Percentiles rank a stretch among this genome's conserved stretches.
Evolutionary conservation across 2,797 vertebrate genomes (phyloP).

Genomic region (Pterois miles): DNA sequence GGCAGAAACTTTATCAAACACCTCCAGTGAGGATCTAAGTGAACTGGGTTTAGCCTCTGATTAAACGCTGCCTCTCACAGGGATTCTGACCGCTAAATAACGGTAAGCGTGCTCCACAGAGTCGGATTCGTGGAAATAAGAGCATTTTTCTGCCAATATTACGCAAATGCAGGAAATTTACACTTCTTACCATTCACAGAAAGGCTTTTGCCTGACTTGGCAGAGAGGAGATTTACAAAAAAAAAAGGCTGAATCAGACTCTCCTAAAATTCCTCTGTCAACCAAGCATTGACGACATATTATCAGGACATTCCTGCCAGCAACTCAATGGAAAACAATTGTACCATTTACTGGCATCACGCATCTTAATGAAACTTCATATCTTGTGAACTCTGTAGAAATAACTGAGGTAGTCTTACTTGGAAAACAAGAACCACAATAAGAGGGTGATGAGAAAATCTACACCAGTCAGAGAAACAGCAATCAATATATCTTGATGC

Average conservation of each 20-base stretch:
- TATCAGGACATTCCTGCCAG: conserved; percentile 50
- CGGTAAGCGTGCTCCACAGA: conserved; percentile 31
- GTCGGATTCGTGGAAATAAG: conserved; percentile 49
- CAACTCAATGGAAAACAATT: conserved; percentile 39
- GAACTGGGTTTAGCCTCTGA: conserved; percentile 55
- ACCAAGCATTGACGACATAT: conserved; percentile 46
- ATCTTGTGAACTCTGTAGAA: conserved; percentile 23
- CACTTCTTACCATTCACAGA: conserved; percentile 32
- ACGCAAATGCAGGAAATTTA: conserved; percentile 36
- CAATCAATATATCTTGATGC: conserved; percentile 4
- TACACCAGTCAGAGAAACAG: background rate
- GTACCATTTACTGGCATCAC: conserved; percentile 30
- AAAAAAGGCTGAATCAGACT: conserved; percentile 28
- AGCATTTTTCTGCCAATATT: conserved; percentile 42
- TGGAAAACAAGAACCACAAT: conserved; percentile 42
- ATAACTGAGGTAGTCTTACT: conserved; percentile 18
- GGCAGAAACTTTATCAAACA: conserved; percentile 76
- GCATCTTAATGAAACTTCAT: conserved; percentile 30
- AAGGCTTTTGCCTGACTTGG: conserved; percentile 25
- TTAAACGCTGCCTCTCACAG: conserved; percentile 57
- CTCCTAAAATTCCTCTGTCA: conserved; percentile 38
- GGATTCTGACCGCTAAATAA: conserved; percentile 41
- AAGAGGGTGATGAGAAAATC: background rate
- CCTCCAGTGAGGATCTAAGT: conserved; percentile 58
- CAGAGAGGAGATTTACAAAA: conserved; percentile 1